Evolutionary conservation across 2,113 vertebrate genomes (phyloP), one percentile per base, ranked within the genome.

Genomic region (Hepsetus odoe): DNA sequence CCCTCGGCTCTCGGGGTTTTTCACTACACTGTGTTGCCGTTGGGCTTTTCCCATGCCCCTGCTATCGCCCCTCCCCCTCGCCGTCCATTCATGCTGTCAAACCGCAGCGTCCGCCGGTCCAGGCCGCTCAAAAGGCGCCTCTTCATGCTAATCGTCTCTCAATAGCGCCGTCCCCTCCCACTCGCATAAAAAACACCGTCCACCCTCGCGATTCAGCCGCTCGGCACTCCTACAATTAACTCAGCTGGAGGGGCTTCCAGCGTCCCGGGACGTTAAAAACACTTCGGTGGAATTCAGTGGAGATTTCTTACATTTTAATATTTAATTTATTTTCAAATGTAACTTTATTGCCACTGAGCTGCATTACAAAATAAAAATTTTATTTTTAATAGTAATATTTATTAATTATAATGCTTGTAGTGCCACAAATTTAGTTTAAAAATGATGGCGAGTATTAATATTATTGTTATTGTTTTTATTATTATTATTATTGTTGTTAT

Each of bases 81-180:
- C 88, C 86, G 87, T 89, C 89, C 92, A 92, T 92, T 93, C 92
- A 92, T 88, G 87, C 86, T 84, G 87, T 88, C 90, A 86, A 85
- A 83, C 84, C 76, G 46, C 46, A 61, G 83, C 86, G 86, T 88
- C 87, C 64, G 89, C 84, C 83, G 86, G 86, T 88, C 87, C 86
- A 87, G 38, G 87, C n/a, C 26, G 80, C 89, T 90, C 86, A 91
- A 91, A 88, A 90, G 86, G 90, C 89, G 87, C 89, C 88, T 87
- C 90, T 91, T 93, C 91, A 92, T 92, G 92, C 91, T 92, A 91
- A 92, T 93, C 90, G 89, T 92, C 83, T 56, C 89, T 92, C 90
- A 94, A 92, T 92, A 87, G 87, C 82, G 76, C 72, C 64, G 89
- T 92, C 86, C 88, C 92, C 92, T 91, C 92, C 91, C 91, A 93